A percentile compares a stretch with the other conserved stretches of the same genome.
Conservation (phyloP, 92 coral and sea anemone genomes). For the Meandrina meandrites region DNA sequence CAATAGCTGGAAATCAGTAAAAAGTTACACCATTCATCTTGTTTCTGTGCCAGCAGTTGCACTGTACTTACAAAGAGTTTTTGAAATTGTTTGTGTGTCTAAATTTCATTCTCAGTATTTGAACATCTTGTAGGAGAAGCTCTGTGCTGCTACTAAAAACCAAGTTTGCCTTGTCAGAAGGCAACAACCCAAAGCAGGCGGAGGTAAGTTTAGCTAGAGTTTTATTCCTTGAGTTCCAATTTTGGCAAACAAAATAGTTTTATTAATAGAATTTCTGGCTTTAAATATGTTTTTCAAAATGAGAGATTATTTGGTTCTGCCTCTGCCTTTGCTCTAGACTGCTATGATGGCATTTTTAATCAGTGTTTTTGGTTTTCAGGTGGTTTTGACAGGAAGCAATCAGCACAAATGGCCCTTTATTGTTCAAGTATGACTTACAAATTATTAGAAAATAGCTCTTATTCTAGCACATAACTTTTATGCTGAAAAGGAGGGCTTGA, state of each 20-base stretch:
- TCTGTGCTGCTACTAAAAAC: slow-evolving; percentile 39
- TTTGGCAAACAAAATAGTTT: background rate
- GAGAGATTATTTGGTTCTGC: background rate
- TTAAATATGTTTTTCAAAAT: no score
- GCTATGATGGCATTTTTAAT: background rate
- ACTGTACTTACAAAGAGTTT: background rate
- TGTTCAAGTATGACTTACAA: slow-evolving; percentile 16
- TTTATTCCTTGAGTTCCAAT: no score
- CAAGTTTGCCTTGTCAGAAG: slow-evolving; percentile 18
- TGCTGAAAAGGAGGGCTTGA: background rate
- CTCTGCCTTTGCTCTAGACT: background rate
- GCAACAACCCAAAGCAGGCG: slow-evolving; percentile 16
- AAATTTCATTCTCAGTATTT: background rate
- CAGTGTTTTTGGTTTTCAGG: slow-evolving; percentile 5
- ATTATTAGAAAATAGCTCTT: background rate
- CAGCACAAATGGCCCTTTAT: background rate
- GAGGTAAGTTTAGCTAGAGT: background rate
- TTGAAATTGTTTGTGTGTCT: background rate
- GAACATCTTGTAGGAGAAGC: slow-evolving; percentile 27
- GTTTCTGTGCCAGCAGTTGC: background rate
- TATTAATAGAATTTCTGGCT: background rate
- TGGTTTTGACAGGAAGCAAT: slow-evolving; percentile 4
- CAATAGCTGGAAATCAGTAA: background rate
- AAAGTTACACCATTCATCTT: background rate
- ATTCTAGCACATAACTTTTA: background rate